A percentile compares a stretch with the other conserved stretches of the same genome.
These are phyloP conservation scores for Drosophila glabriapex DNA, from an alignment of 2,888 invertebrate species.

Conservation along the genomic window DNA sequence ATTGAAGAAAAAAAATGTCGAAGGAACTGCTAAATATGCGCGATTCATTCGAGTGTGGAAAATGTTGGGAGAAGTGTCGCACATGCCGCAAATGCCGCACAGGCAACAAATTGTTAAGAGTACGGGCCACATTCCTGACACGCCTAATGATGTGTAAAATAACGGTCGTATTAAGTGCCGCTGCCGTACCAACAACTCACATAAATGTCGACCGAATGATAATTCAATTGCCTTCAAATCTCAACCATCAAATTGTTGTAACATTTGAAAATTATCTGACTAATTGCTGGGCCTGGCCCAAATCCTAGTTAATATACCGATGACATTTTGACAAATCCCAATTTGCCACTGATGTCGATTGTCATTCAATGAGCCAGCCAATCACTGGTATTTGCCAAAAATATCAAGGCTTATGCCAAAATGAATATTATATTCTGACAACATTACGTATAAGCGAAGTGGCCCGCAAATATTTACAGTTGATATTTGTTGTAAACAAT, in stretches of 20 bases:
- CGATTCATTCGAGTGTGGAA: slow-evolving; percentile 47
- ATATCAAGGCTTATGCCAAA: slow-evolving; percentile 16
- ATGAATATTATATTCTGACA: background rate
- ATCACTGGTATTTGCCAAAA: slow-evolving; percentile 13
- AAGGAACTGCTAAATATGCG: slow-evolving; percentile 53
- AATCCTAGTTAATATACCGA: slow-evolving; percentile 4
- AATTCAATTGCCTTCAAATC: slow-evolving; percentile 51
- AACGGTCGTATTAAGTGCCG: slow-evolving; percentile 40
- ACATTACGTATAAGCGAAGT: slow-evolving; percentile 19
- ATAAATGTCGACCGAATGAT: slow-evolving; percentile 46
- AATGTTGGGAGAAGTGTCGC: slow-evolving; percentile 21
- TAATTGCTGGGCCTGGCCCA: slow-evolving; percentile 24
- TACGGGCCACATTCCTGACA: slow-evolving; percentile 28
- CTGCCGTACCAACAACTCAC: background rate
- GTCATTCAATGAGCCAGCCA: slow-evolving; percentile 49
- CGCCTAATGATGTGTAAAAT: slow-evolving; percentile 77
- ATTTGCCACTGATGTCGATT: slow-evolving; percentile 42
- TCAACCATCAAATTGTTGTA: slow-evolving; percentile 12
- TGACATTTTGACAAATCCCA: slow-evolving; percentile 22
- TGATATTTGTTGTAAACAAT: slow-evolving; percentile 14
- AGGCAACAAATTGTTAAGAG: slow-evolving; percentile 17
- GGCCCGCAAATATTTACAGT: background rate
- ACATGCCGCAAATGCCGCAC: slow-evolving; percentile 42
- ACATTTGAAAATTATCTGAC: slow-evolving; percentile 11
- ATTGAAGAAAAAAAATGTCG: background rate